Evolutionary conservation across 2,113 vertebrate genomes (phyloP).

Genomic region (Dasyornis broadbenti): DNA sequence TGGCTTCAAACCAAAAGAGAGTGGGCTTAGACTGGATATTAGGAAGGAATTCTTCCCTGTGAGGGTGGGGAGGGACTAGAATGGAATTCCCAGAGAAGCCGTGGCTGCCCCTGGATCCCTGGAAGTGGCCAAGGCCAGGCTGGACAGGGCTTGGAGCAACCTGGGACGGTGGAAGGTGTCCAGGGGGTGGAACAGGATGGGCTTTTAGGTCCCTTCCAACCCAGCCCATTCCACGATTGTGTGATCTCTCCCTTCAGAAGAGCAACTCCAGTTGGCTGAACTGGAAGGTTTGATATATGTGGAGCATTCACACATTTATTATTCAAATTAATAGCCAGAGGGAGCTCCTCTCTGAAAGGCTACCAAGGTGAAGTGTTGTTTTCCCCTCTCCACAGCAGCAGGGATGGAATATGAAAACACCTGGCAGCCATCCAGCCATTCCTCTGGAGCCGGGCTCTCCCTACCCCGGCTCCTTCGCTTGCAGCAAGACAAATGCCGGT

Average conservation of each 20-base stretch:
- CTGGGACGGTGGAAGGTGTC: neutral
- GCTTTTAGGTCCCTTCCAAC: neutral
- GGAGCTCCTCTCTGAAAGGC: neutral
- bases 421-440: neutral
- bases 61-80: neutral
- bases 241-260: neutral
- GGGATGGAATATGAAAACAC: neutral
- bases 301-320: neutral
- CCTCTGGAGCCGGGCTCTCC: neutral
- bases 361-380: neutral
- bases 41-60: neutral
- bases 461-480: neutral
- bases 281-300: neutral
- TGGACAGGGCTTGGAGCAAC: neutral
- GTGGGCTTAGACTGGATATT: neutral
- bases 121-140: accelerated
- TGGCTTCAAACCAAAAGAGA: neutral
- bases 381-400: neutral
- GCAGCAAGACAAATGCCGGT: neutral
- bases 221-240: neutral
- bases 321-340: neutral
- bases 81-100: neutral
- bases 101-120: neutral
- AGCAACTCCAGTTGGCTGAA: neutral
- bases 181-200: neutral